A percentile compares a stretch with the other conserved stretches of the same genome.
Conservation (phyloP, 2,113 vertebrate genomes). For the Elaphurus davidianus region DNA sequence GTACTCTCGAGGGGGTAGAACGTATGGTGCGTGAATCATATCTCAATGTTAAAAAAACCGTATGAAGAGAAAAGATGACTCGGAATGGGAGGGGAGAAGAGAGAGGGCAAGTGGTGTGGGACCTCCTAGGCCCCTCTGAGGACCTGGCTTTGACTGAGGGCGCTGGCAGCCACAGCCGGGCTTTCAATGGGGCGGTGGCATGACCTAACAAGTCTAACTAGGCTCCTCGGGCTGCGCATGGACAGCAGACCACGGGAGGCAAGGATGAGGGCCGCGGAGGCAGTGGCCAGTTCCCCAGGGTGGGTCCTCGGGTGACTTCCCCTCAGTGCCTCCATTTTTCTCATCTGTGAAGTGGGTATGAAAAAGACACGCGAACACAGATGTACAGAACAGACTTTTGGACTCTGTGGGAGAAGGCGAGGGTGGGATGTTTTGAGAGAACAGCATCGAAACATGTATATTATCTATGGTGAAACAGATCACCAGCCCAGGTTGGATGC, state of each 20-base stretch:
- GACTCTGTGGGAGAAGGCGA: too few relatives aligned
- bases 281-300: fast-evolving
- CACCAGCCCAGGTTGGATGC: too few relatives aligned
- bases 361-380: background rate
- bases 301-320: background rate
- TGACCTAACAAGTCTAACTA: fast-evolving
- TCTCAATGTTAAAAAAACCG: background rate
- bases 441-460: too few relatives aligned
- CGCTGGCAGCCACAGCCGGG: background rate
- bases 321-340: background rate
- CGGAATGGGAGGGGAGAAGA: background rate
- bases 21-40: background rate
- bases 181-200: background rate
- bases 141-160: background rate
- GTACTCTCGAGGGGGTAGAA: background rate
- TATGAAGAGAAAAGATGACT: background rate
- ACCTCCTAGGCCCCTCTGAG: background rate
- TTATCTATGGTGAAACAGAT: too few relatives aligned
- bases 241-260: background rate
- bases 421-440: too few relatives aligned
- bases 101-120: background rate
- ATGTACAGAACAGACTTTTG: too few relatives aligned
- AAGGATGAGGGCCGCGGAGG: background rate
- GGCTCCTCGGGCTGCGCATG: fast-evolving
- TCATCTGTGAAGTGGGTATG: background rate